phyloP scores from a whole-genome alignment of 2,113 vertebrate genomes.

The zebrafish (Danio rerio) region GRCz12tu NC_133182.1:19099001-19099500 shows the following conservation, averaged over 20 bases:
- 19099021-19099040: too few species aligned
- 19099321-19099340: slow-evolving; percentile 58
- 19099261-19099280: slow-evolving; percentile 10
- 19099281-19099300: slow-evolving; percentile 18
- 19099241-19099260: neutral
- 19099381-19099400: slow-evolving; percentile 41
- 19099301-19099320: slow-evolving; percentile 43
- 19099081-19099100: too few species aligned
- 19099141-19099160: too few species aligned
- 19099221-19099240: too few species aligned
- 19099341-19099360: slow-evolving; percentile 51
- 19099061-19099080: too few species aligned
- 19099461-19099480: slow-evolving; percentile 42
- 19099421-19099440: slow-evolving; percentile 37
- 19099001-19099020: too few species aligned
- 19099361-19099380: slow-evolving; percentile 44
- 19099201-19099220: neutral
- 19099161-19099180: neutral
- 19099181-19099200: neutral
- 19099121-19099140: too few species aligned
- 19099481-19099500: slow-evolving; percentile 54
- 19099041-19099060: too few species aligned
- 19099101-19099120: too few species aligned
- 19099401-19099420: slow-evolving; percentile 41
- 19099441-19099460: slow-evolving; percentile 50